Evolutionary conservation across 1,140 invertebrate genomes (phyloP), one percentile per base, ranked within the genome.

Genomic region (Callitettix versicolor): DNA sequence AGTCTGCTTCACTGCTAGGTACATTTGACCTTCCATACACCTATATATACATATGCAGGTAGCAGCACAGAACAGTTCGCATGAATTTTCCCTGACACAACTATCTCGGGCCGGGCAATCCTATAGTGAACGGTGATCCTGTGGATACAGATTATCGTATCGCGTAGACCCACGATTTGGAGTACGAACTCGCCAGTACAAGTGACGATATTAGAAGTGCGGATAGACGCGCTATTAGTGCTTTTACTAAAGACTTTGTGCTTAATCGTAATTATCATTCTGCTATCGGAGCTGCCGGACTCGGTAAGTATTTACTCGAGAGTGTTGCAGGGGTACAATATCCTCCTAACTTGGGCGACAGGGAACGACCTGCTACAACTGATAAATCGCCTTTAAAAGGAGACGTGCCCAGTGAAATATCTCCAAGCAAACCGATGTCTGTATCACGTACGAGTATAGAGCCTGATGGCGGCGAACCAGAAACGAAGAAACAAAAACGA

Each of bases 251-350:
- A 17, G 22, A 44, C 17, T 44, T 44, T 44, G 22, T 22, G 12
- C 12, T 9, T 44, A 44, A 11, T 44, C 12, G 42, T 11, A 44
- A 44, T 17, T 44, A 44, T 44, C 42, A 44, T 17, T 44, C 42
- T 44, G 42, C 42, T 44, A 44, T 44, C 18, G 42, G 42, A n/a
- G 42, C 42, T 44, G 11, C 18, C 1, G 42, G 42, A 44, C 42
- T 44, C 7, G 42, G 42, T 44, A 44, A 44, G 7, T 44, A 44
- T 18, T 44, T 44, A 44, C 22, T 44, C 11, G 42, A 44, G 18
- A 44, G 42, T 44, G 42, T 44, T 44, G 12, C 22, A 2, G 42
- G 42, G 12, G 17, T 44, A 15, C 42, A 44, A 44, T 44, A 44
- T 18, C 42, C 42, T 18, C 1, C 1, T 3, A 44, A 44, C 18